Evolutionary conservation across 2,113 vertebrate genomes (phyloP).

Genomic region (Prochilodus magdalenae): DNA sequence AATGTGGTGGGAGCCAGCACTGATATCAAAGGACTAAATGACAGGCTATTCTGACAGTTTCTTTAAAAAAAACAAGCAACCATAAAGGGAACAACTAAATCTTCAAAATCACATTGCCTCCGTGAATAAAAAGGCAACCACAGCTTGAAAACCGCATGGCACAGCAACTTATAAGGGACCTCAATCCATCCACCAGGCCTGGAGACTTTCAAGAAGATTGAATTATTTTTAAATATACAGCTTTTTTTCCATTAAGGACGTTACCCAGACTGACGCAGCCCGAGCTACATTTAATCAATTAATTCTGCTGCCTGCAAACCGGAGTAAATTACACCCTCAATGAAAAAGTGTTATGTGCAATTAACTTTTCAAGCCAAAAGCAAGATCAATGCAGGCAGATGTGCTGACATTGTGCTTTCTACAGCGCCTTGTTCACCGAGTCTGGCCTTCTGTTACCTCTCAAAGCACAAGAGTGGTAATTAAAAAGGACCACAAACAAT

Average conservation of each 20-base stretch:
- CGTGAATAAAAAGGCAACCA: constrained; percentile 8
- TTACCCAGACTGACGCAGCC: constrained; percentile 42
- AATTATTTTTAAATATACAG: constrained; percentile 40
- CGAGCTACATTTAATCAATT: constrained; percentile 60
- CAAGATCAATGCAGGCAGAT: constrained; percentile 47
- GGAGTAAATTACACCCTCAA: constrained; percentile 53
- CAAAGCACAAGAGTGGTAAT: constrained; percentile 9
- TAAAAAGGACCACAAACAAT: not conserved
- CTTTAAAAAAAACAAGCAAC: constrained; percentile 17
- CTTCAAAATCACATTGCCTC: constrained; percentile 42
- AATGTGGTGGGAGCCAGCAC: not conserved
- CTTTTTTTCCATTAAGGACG: constrained; percentile 41
- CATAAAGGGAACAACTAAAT: constrained; percentile 17
- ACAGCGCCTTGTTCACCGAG: constrained; percentile 5
- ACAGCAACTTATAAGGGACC: not conserved
- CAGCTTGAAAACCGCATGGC: constrained; percentile 32
- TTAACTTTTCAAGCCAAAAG: constrained; percentile 58
- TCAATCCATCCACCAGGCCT: constrained; percentile 27
- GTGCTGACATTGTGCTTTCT: constrained; percentile 60
- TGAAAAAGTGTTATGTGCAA: constrained; percentile 54
- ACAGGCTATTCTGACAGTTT: not conserved
- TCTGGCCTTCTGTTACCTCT: not conserved
- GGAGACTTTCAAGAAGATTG: constrained; percentile 33
- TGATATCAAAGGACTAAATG: not conserved
- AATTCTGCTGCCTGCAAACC: constrained; percentile 57